Evolutionary conservation across 1,140 invertebrate genomes (phyloP).

Genomic region (Aplysia californica): DNA sequence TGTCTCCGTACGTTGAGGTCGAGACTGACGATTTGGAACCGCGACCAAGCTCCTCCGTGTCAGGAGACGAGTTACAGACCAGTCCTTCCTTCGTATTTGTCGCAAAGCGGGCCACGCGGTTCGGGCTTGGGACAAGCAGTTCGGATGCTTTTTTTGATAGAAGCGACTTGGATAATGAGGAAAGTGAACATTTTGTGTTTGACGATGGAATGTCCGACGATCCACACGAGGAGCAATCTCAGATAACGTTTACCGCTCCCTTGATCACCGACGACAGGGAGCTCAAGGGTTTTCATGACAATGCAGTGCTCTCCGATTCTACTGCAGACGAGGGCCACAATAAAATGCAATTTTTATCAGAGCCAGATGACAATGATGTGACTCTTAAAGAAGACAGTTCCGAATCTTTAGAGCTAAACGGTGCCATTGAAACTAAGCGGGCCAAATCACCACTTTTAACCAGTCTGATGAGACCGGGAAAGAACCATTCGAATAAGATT

Average conservation of each 20-base stretch:
- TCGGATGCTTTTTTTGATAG: constrained; percentile 1
- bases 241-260: not conserved
- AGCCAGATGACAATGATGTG: too few species aligned
- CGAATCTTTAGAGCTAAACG: too few species aligned
- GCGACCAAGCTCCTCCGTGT: too few species aligned
- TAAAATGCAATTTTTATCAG: too few species aligned
- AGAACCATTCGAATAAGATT: not conserved
- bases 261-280: not conserved
- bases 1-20: too few species aligned
- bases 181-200: not conserved
- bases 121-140: constrained; percentile 9
- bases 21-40: too few species aligned
- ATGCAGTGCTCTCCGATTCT: not conserved
- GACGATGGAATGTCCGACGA: not conserved
- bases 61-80: too few species aligned
- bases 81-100: constrained; percentile 23
- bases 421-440: not conserved
- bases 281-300: not conserved
- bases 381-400: too few species aligned
- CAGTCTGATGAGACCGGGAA: not conserved
- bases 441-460: constrained; percentile 18
- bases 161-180: not conserved
- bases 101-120: not conserved
- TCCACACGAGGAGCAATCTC: not conserved
- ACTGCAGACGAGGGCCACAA: too few species aligned